phyloP scores from a whole-genome alignment of 2,797 vertebrate species.

The Valencia hispanica region DNA sequence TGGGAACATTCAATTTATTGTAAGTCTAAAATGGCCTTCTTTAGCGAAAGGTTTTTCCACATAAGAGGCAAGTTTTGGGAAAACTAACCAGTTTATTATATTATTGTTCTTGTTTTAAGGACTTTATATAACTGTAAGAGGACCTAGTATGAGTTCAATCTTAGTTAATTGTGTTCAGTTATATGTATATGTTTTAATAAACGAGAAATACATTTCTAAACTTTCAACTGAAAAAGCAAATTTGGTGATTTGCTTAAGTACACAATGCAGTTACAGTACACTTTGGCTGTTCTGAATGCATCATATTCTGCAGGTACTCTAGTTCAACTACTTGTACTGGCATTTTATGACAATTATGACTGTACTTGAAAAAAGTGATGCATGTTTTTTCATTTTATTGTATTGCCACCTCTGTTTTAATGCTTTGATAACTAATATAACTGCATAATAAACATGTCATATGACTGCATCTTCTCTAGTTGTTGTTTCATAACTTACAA shows the following conservation, averaged over 20 bases:
- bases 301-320: too few relatives aligned
- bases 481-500: neutral
- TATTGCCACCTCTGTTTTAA: conserved; percentile 11
- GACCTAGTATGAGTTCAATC: neutral
- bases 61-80: neutral
- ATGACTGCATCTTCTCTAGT: conserved; percentile 7
- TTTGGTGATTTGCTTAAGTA: neutral
- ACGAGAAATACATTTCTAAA: neutral
- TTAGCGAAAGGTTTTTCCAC: neutral
- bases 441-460: conserved; percentile 34
- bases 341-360: conserved; percentile 1
- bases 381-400: conserved; percentile 34
- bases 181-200: neutral
- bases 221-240: neutral
- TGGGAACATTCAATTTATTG: neutral
- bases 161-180: neutral
- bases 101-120: neutral
- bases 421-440: conserved; percentile 12
- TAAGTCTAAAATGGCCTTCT: neutral
- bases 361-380: conserved; percentile 23
- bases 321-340: too few relatives aligned
- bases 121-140: neutral
- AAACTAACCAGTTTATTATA: neutral
- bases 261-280: conserved; percentile 7
- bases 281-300: neutral